phyloP scores from a whole-genome alignment of 2,113 vertebrate species.

The Solea senegalensis region DNA sequence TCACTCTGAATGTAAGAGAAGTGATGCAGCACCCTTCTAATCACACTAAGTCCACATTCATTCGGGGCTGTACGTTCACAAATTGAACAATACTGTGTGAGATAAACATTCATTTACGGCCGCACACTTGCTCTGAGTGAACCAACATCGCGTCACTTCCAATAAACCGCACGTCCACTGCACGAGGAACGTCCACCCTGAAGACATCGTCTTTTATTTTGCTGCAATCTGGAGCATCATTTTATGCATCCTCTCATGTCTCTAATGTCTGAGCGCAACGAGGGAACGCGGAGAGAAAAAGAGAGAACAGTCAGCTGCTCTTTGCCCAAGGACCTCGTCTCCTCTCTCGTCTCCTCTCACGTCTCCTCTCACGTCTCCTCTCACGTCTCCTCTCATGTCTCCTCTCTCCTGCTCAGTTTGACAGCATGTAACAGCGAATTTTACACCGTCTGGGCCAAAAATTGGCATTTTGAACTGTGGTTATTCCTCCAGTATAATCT shows the following conservation, averaged over 20 bases:
- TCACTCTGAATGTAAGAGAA: constrained; percentile 88
- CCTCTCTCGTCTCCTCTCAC: no score
- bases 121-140: no score
- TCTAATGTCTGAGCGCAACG: constrained; percentile 40
- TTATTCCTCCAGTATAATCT: constrained; percentile 76
- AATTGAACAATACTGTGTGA: constrained; percentile 11
- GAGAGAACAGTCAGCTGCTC: constrained; percentile 53
- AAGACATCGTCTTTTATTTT: constrained; percentile 52
- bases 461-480: constrained; percentile 75
- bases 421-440: constrained; percentile 73
- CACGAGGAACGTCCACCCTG: constrained; percentile 37
- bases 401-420: constrained; percentile 76
- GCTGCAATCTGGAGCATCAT: constrained; percentile 44
- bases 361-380: no score
- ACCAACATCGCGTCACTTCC: constrained; percentile 52
- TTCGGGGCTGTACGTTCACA: constrained; percentile 69
- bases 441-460: constrained; percentile 78
- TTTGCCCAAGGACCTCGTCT: constrained; percentile 73
- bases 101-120: constrained; percentile 27
- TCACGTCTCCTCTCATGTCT: no score
- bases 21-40: constrained; percentile 84
- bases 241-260: constrained; percentile 62
- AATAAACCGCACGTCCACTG: constrained; percentile 24
- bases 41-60: constrained; percentile 84
- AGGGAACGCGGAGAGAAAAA: constrained; percentile 30